Evolutionary conservation across 2,797 vertebrate genomes (phyloP).

Genomic region (Falco cherrug): DNA sequence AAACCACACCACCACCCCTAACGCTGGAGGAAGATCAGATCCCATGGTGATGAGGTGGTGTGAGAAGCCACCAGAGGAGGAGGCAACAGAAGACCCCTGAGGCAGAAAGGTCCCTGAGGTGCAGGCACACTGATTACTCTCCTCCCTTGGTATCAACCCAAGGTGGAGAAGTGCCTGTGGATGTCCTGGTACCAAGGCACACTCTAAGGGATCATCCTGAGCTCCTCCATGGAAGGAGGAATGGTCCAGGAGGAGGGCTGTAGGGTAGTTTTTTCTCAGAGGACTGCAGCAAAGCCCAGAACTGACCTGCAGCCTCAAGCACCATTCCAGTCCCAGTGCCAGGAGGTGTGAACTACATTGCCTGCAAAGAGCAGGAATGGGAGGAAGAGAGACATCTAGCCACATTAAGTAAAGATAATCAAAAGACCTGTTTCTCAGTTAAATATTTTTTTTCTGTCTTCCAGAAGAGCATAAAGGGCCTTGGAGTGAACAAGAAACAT

Average conservation of each 20-base stretch:
- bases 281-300: neutral
- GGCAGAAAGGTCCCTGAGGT: neutral
- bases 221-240: neutral
- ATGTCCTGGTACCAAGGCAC: neutral
- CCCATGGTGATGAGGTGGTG: neutral
- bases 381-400: neutral
- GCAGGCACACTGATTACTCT: neutral
- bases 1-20: neutral
- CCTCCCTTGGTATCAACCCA: too few relatives aligned
- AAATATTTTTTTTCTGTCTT: neutral
- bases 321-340: neutral
- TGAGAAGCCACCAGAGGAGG: neutral
- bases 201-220: neutral
- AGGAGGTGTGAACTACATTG: neutral
- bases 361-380: neutral
- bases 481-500: neutral
- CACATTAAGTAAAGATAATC: neutral
- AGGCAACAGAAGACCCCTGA: neutral
- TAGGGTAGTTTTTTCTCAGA: neutral
- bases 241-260: neutral
- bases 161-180: neutral
- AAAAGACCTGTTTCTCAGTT: neutral
- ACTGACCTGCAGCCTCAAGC: neutral
- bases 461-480: neutral
- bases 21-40: rapidly evolving